A percentile compares a stretch with the other conserved stretches of the same genome.
phyloP scores from a whole-genome alignment of 2,888 invertebrate genomes.

The Abrostola triplasia region DNA sequence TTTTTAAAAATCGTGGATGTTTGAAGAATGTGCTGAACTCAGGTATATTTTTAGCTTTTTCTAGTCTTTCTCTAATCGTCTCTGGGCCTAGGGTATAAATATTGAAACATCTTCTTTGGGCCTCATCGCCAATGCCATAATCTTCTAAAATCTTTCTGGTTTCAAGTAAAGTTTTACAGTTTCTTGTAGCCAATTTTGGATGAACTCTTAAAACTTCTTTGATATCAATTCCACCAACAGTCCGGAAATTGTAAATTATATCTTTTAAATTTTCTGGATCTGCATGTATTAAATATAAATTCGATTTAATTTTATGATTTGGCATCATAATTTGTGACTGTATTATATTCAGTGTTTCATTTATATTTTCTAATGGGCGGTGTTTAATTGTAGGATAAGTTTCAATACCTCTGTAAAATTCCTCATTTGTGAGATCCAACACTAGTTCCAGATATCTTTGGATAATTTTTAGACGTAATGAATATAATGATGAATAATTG shows the following conservation, averaged over 20 bases:
- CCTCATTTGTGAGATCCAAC: conserved; percentile 75
- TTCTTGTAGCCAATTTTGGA: conserved; percentile 80
- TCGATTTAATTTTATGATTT: conserved; percentile 77
- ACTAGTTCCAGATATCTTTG: conserved; percentile 81
- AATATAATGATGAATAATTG: conserved; percentile 68
- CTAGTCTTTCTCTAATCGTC: conserved; percentile 76
- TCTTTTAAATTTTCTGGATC: conserved; percentile 81
- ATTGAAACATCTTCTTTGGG: conserved; percentile 82
- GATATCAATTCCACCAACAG: conserved; percentile 80
- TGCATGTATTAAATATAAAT: conserved; percentile 79
- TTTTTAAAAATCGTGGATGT: conserved; percentile 82
- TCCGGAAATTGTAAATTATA: conserved; percentile 71
- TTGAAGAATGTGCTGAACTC: conserved; percentile 76
- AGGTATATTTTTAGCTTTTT: conserved; percentile 75
- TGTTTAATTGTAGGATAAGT: conserved; percentile 84
- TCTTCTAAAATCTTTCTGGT: conserved; percentile 76
- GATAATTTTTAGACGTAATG: conserved; percentile 78
- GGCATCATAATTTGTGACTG: conserved; percentile 76
- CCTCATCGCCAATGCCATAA: conserved; percentile 76
- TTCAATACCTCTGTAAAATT: conserved; percentile 75
- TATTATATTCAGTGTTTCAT: conserved; percentile 76
- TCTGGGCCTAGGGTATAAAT: conserved; percentile 78
- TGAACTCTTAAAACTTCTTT: conserved; percentile 80
- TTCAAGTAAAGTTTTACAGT: conserved; percentile 69
- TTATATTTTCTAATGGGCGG: conserved; percentile 77